Evolutionary conservation across 2,113 vertebrate species (phyloP).

Genomic region (Mesocricetus auratus): DNA sequence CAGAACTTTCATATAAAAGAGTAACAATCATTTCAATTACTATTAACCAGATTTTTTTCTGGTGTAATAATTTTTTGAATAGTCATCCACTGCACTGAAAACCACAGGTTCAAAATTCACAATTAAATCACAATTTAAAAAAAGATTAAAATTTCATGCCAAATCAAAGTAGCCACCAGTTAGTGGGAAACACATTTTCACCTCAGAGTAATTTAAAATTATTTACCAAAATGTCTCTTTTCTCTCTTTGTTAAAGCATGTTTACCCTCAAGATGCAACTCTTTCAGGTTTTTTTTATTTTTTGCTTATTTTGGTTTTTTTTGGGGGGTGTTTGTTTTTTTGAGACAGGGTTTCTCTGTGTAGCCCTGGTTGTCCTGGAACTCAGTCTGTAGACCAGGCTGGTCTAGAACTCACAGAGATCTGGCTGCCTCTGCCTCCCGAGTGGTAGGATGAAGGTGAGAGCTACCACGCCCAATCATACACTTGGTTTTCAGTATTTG

Average conservation of each 20-base stretch:
- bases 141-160: slow-evolving; percentile 58
- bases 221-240: slow-evolving; percentile 57
- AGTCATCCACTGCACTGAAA: slow-evolving; percentile 25
- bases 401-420: not conserved
- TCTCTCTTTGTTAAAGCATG: slow-evolving; percentile 2
- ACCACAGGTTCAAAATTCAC: slow-evolving; percentile 60
- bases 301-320: not conserved
- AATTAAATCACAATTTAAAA: slow-evolving; percentile 39
- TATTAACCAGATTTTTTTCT: slow-evolving; percentile 44
- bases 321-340: not conserved
- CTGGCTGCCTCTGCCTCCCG: not conserved
- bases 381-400: not conserved
- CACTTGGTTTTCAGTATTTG: slow-evolving; percentile 48
- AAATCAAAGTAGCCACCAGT: slow-evolving; percentile 53
- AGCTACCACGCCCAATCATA: not conserved
- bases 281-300: not conserved
- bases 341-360: not conserved
- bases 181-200: slow-evolving; percentile 8
- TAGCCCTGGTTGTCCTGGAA: not conserved
- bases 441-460: not conserved
- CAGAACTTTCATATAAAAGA: slow-evolving; percentile 33
- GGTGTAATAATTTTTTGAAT: slow-evolving; percentile 49
- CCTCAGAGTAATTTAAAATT: slow-evolving; percentile 43
- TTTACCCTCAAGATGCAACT: slow-evolving; percentile 40
- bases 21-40: slow-evolving; percentile 1